Base-by-base conservation (phyloP, 2,888 invertebrate genomes). In the Lasioglossum marginatum region DNA sequence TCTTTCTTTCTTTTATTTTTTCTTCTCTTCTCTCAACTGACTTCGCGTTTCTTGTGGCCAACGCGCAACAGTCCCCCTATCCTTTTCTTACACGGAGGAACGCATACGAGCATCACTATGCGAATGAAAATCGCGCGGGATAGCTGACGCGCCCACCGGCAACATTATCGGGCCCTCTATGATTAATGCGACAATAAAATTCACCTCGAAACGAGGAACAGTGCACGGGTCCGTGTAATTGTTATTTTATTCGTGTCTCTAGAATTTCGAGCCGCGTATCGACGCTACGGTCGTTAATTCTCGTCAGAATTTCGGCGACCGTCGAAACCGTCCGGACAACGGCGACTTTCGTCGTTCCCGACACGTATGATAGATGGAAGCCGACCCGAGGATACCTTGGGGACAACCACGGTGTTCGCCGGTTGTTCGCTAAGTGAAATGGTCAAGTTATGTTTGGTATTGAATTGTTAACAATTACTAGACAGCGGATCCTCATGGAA, bases 101-200 rank as follows among this genome's bases (percentile, higher is more conserved):
- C 48, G 48, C 23, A 23, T 23, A 52, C 23, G 52, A n/a, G 52
- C 52, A n/a, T n/a, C 52, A 2, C 78, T 79, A 75, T 37, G 81
- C 79, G 87, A 85, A 88, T 86, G 87, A 88, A 88, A 88, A 90
- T 90, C 83, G 80, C 77, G 77, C 57, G 79, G 79, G 90, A 91
- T 90, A 91, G 88, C 82, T 89, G 87, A 90, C 90, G 88, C 85
- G 88, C 83, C 84, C 84, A 80, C 87, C 85, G 77, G 77, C 78
- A 87, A 83, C 86, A 80, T 89, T 89, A 88, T 90, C 83, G 85
- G 79, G 34, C 71, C 78, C 63, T 52, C 60, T 45, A 83, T 90
- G 90, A 91, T 91, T 90, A 89, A 91, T 91, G 88, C 75, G 81
- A 86, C 80, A 83, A 90, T 89, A 91, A 90, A 89, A 85, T 87